Percentiles rank a stretch among this genome's conserved stretches.
phyloP scores from a whole-genome alignment of 2,888 invertebrate genomes.

The Parnassius orleans region DNA sequence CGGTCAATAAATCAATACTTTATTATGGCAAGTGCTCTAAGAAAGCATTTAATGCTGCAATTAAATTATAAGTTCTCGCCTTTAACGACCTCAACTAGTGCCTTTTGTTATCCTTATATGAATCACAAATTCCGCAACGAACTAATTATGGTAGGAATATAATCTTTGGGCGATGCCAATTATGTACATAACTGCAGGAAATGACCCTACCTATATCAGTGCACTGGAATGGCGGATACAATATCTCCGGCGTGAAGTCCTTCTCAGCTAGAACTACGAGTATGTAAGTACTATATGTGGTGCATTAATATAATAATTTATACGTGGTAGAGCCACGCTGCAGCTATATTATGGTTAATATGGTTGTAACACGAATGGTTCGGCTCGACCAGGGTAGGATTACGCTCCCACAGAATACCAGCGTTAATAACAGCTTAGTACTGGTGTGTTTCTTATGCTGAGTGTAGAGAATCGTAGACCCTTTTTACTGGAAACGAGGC shows the following conservation, averaged over 20 bases:
- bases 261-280: background rate
- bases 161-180: conserved; percentile 3
- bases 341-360: too few species aligned
- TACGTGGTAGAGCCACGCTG: too few species aligned
- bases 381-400: too few species aligned
- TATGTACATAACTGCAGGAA: conserved; percentile 17
- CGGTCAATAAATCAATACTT: conserved; percentile 1
- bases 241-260: conserved; percentile 1
- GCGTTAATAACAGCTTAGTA: too few species aligned
- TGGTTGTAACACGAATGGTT: too few species aligned
- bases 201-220: conserved; percentile 11
- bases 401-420: too few species aligned
- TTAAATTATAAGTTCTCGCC: conserved; percentile 6
- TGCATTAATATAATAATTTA: too few species aligned
- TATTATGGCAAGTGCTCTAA: conserved; percentile 1
- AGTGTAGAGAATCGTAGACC: too few species aligned
- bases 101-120: conserved; percentile 16
- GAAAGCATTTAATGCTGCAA: conserved; percentile 14
- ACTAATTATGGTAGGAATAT: conserved; percentile 24
- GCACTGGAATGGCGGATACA: background rate
- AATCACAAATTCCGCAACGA: conserved; percentile 6
- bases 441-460: too few species aligned
- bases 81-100: background rate
- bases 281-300: too few species aligned
- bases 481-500: too few species aligned